These are phyloP conservation scores for Tachyglossus aculeatus DNA, from an alignment of 2,797 vertebrate genomes.

Conservation along the genomic window DNA sequence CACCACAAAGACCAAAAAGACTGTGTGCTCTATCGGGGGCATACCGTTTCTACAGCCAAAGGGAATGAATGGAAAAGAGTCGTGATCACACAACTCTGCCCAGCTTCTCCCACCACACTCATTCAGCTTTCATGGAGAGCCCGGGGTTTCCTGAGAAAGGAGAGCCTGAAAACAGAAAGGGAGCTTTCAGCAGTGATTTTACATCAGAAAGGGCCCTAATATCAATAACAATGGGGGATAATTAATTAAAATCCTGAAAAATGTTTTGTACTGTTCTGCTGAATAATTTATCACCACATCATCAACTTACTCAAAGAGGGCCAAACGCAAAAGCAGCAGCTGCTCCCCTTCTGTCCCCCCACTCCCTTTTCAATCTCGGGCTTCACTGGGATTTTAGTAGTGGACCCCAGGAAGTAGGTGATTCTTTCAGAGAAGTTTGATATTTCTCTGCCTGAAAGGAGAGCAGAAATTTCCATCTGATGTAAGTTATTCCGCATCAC, in stretches of 20 bases:
- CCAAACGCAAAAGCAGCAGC: not conserved
- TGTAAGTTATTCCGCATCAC: not conserved
- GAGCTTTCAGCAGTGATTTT: slow-evolving; percentile 2
- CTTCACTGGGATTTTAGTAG: not conserved
- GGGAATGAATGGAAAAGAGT: too few relatives aligned
- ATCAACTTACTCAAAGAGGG: not conserved
- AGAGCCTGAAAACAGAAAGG: not conserved
- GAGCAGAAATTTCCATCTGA: not conserved
- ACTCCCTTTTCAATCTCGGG: not conserved
- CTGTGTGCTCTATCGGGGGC: too few relatives aligned
- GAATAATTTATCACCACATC: not conserved
- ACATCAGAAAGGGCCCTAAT: slow-evolving; percentile 32
- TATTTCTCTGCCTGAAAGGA: not conserved
- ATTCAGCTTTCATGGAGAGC: not conserved
- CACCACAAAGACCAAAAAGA: not conserved
- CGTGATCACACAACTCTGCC: not conserved
- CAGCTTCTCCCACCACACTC: not conserved
- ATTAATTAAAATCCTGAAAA: slow-evolving; percentile 48
- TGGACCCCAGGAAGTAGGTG: not conserved
- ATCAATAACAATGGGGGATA: slow-evolving; percentile 45
- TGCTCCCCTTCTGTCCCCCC: not conserved
- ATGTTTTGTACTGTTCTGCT: slow-evolving; percentile 2
- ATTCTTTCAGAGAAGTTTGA: not conserved
- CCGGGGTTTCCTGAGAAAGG: not conserved
- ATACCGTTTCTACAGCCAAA: too few relatives aligned